These are phyloP conservation scores for Tokudaia muenninki DNA, from an alignment of 2,797 vertebrate genomes.

Conservation along the genomic window DNA sequence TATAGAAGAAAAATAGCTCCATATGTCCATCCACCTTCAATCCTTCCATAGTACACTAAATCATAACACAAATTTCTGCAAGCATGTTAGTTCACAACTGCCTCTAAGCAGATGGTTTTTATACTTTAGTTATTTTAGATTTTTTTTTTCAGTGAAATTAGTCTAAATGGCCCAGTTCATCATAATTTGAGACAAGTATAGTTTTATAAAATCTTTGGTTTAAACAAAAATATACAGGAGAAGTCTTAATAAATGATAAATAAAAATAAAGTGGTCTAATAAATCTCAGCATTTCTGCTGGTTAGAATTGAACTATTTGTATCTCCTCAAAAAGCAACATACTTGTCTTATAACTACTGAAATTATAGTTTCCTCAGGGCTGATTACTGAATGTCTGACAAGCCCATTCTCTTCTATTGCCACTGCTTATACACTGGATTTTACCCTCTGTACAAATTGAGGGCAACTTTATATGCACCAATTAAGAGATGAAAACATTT, in stretches of 20 bases:
- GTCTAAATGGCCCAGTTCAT: background rate
- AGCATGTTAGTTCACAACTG: background rate
- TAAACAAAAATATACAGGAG: background rate
- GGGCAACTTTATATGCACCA: background rate
- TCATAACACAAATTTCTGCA: background rate
- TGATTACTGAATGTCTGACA: background rate
- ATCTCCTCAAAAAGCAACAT: background rate
- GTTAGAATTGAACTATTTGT: background rate
- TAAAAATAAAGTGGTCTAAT: background rate
- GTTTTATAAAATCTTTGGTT: background rate
- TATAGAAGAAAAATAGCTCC: background rate
- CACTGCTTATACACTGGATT: constrained; percentile 8
- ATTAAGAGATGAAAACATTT: constrained; percentile 11
- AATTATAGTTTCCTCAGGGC: background rate
- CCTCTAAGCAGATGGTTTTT: background rate
- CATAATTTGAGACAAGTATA: background rate
- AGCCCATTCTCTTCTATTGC: constrained; percentile 7
- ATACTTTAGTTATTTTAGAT: background rate
- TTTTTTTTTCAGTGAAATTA: background rate
- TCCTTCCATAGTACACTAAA: background rate
- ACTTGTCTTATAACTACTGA: constrained; percentile 37
- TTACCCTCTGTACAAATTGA: background rate
- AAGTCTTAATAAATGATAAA: background rate
- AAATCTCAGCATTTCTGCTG: constrained; percentile 16
- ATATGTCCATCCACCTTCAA: background rate